Evolutionary conservation across 2,113 vertebrate species (phyloP).

Genomic region (Tupaia chinensis): DNA sequence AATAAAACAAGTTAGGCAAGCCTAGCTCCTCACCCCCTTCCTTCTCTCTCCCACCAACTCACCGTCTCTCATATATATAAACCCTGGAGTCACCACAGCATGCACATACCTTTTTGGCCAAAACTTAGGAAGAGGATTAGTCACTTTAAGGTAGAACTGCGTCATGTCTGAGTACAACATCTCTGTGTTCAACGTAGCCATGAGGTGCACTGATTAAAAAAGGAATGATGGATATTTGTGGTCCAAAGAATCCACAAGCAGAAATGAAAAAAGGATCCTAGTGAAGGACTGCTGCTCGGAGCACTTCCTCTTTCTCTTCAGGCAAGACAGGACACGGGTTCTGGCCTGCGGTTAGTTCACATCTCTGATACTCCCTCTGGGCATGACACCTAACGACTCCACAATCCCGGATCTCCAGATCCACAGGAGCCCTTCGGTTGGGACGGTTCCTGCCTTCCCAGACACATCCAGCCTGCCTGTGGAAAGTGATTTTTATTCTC

Average conservation of each 20-base stretch:
- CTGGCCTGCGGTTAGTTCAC: not conserved
- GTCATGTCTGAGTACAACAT: not conserved
- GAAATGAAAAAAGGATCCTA: not conserved
- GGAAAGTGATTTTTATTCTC: constrained; percentile 11
- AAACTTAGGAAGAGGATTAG: constrained; percentile 9
- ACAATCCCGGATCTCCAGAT: not conserved
- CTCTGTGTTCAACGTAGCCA: not conserved
- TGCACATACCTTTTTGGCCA: constrained; percentile 18
- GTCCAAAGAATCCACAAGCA: not conserved
- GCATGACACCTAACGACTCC: not conserved
- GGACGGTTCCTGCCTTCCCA: not conserved
- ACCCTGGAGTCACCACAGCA: not conserved
- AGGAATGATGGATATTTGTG: constrained; percentile 7
- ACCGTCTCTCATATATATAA: not conserved
- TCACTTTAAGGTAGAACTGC: constrained; percentile 50
- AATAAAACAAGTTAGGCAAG: not conserved
- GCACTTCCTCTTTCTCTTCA: not conserved
- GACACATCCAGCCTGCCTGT: not conserved
- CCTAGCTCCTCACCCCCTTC: not conserved
- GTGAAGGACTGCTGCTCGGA: not conserved
- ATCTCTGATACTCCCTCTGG: not conserved
- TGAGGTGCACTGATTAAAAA: constrained; percentile 17
- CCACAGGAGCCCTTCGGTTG: not conserved
- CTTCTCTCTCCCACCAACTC: not conserved
- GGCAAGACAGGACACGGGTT: not conserved